Base-by-base conservation (phyloP, 2,113 vertebrate genomes). In the Ramphastos sulfuratus region DNA sequence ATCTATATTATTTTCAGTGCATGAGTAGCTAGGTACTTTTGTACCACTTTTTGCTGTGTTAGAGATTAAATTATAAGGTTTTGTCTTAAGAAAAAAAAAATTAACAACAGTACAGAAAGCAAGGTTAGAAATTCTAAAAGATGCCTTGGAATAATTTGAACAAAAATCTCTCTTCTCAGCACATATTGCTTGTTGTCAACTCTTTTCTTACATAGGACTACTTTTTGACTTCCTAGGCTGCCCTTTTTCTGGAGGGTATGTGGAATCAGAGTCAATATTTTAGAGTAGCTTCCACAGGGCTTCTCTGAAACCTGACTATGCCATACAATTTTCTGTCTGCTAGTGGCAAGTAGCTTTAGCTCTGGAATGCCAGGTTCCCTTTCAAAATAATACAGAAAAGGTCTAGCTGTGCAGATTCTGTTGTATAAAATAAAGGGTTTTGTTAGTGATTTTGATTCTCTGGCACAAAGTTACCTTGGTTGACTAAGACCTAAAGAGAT, bases 321-420 rank as follows among this genome's bases (percentile, higher is more conserved):
- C 46, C 27, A 56, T 85, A 69, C 33, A 88, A 61, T 31, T 75
- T 14, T 73, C 63, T 71, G 31, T 50, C 69, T 77, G 85, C 82
- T 65, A 92, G 90, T 70, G 73, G 59, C 25, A 48, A 90, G 94
- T 60, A 88, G 82, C 35, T 94, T 88, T 92, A 95, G 92, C 93
- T 94, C 91, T 76, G 6, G 52, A 87, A 77, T 86, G 85, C n/a
- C 90, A 89, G 87, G 48, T 11, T 75, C 33, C 66, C 39, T 78
- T 86, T 55, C 39, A 55, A 35, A 59, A 27, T 55, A 61, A 37
- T 2, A 31, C 10, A 67, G 61, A 83, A 78, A 82, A 89, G 4
- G 20, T 64, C 85, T 27, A 93, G 50, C 39, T 78, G n/a, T 46
- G 66, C 63, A 82, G 30, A 70, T 50, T 65, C 4, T 91, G 39